Conservation (phyloP, 2,888 invertebrate genomes). For the Onchidella celtica region DNA sequence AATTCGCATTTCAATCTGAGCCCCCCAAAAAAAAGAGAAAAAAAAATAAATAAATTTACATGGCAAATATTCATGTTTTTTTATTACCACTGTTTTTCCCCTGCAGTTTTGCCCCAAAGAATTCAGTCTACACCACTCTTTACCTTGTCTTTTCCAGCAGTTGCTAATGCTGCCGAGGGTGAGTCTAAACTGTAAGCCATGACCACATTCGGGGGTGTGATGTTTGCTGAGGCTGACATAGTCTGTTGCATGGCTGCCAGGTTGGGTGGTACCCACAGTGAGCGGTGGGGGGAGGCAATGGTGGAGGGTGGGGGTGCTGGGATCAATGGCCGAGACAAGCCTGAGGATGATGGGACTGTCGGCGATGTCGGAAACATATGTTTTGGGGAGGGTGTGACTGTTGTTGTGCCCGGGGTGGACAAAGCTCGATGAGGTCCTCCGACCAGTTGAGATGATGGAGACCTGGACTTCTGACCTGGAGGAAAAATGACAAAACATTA, state of each 20-base stretch:
- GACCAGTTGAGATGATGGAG: constrained; percentile 23
- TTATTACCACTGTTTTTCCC: no score
- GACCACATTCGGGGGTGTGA: constrained; percentile 80
- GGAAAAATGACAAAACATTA: neutral
- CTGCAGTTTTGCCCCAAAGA: no score
- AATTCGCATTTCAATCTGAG: no score
- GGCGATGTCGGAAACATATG: constrained; percentile 22
- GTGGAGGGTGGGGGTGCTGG: constrained; percentile 32
- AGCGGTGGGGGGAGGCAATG: constrained; percentile 46
- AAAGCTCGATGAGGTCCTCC: constrained; percentile 36
- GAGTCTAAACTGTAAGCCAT: constrained; percentile 57
- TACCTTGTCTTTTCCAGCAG: constrained; percentile 40
- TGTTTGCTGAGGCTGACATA: constrained; percentile 78
- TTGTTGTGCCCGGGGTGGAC: constrained; percentile 16
- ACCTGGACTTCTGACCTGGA: constrained; percentile 34
- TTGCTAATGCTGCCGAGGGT: neutral
- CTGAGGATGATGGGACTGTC: constrained; percentile 35
- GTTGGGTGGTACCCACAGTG: constrained; percentile 82
- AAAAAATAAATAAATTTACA: no score
- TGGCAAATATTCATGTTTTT: no score
- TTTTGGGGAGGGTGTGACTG: constrained; percentile 14
- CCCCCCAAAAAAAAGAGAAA: no score
- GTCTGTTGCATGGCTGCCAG: constrained; percentile 83
- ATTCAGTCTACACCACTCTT: no score
- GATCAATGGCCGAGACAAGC: constrained; percentile 80